Evolutionary conservation across 2,888 invertebrate genomes (phyloP), one percentile per base, ranked within the genome.

Genomic region (Pterostichus madidus): DNA sequence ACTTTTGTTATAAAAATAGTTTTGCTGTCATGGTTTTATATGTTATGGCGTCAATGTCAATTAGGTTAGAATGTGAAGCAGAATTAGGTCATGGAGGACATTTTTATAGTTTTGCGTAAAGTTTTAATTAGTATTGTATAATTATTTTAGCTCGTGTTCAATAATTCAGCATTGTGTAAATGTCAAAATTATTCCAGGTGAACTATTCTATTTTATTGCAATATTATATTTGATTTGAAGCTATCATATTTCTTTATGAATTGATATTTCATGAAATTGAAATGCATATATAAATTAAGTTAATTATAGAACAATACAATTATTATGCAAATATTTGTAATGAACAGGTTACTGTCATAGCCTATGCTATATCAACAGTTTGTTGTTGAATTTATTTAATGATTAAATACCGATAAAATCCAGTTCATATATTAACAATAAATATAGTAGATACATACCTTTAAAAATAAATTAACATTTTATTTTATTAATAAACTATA

Each of bases 1-100:
- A 49, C 13, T 59, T 59, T 53, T 53, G 13, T n/a, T 7, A 53
- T 71, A 71, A 71, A 71, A 71, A 71, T 71, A 71, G 71, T 49
- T 46, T 46, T 71, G 44, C 15, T 39, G 71, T 71, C 44, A 71
- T 46, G 49, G 15, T 68, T 15, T 39, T 68, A 68, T 39, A 13
- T 68, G 11, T 39, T 68, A 68, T 39, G 24, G 17, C 44, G 17
- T 71, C 46, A 71, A 46, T 71, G 71, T 71, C 71, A 71, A 71
- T 71, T 71, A 71, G 5, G 71, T 11, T 59, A 6, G 35, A 64
- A 64, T 64, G n/a, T 56, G 15, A 8, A 35, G 31, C n/a, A 35
- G 7, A 64, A 71, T 49, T 71, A 49, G 71, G 44, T 71, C 49
- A 71, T 71, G 71, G n/a, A 71, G 15, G 17, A 13, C 15, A 71